phyloP scores from a whole-genome alignment of 2,888 invertebrate species.

The Ichneumoninae sp. region DNA sequence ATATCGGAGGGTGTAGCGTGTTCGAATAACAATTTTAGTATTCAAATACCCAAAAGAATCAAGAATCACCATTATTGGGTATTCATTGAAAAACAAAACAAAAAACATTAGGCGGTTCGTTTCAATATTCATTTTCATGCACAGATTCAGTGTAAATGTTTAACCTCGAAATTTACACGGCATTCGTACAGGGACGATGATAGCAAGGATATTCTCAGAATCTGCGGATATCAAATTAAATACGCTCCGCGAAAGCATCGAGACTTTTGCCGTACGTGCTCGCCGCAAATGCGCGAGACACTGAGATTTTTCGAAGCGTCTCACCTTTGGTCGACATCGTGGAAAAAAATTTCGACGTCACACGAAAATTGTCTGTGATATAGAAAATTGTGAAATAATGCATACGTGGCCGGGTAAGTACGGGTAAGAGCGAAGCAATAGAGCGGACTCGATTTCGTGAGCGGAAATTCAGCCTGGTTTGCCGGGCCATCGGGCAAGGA shows the following conservation, averaged over 20 bases:
- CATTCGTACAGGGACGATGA: background rate
- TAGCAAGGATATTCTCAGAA: background rate
- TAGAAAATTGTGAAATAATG: conserved; percentile 44
- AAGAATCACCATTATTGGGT: background rate
- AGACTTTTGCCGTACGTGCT: background rate
- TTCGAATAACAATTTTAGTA: background rate
- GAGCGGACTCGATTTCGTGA: conserved; percentile 50
- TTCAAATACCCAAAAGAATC: background rate
- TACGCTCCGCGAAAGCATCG: background rate
- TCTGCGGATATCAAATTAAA: background rate
- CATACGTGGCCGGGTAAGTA: conserved; percentile 15
- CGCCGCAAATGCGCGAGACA: background rate
- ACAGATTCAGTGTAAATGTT: background rate
- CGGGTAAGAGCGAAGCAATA: conserved; percentile 23
- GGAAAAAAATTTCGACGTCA: background rate
- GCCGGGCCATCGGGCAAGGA: conserved; percentile 65
- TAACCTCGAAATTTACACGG: background rate
- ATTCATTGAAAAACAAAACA: background rate
- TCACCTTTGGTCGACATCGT: no score
- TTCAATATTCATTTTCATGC: background rate
- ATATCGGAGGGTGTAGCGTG: background rate
- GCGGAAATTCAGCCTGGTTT: conserved; percentile 56
- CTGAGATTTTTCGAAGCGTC: background rate
- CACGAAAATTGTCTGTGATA: conserved; percentile 22
- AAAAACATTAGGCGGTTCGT: background rate